These are phyloP conservation scores for Pristionchus mayeri DNA, from an alignment of 2,888 invertebrate genomes.

Conservation along the genomic window DNA sequence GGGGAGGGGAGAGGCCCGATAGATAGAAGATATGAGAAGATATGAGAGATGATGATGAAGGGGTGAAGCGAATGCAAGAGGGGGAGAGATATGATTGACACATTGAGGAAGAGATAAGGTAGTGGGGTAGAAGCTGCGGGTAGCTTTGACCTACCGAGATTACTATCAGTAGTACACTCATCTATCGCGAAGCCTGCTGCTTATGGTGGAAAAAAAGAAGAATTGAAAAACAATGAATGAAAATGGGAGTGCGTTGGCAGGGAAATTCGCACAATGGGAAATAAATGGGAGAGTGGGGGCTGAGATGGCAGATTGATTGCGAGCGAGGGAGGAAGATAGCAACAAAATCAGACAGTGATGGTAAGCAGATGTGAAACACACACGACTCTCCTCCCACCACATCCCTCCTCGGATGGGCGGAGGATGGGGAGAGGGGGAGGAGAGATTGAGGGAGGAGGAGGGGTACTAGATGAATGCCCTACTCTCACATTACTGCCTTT, in stretches of 20 bases:
- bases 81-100: conserved; percentile 35
- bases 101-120: conserved; percentile 10
- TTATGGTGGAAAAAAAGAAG: no score
- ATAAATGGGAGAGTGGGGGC: not conserved
- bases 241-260: no score
- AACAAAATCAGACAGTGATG: conserved; percentile 19
- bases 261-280: not conserved
- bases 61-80: not conserved
- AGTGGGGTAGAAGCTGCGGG: not conserved
- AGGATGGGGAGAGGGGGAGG: not conserved
- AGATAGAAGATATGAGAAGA: conserved; percentile 44
- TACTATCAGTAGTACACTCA: not conserved
- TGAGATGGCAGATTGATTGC: not conserved
- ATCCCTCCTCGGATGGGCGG: not conserved
- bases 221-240: no score
- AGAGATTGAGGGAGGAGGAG: no score
- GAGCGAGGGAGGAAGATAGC: not conserved
- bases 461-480: conserved; percentile 13
- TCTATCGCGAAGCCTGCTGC: no score
- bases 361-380: conserved; percentile 38
- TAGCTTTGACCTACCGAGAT: conserved; percentile 16
- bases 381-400: conserved; percentile 8
- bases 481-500: conserved; percentile 38
- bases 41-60: conserved; percentile 25
- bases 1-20: not conserved